phyloP scores from a whole-genome alignment of 2,113 vertebrate genomes.

The Lethenteron camtschaticum region DNA sequence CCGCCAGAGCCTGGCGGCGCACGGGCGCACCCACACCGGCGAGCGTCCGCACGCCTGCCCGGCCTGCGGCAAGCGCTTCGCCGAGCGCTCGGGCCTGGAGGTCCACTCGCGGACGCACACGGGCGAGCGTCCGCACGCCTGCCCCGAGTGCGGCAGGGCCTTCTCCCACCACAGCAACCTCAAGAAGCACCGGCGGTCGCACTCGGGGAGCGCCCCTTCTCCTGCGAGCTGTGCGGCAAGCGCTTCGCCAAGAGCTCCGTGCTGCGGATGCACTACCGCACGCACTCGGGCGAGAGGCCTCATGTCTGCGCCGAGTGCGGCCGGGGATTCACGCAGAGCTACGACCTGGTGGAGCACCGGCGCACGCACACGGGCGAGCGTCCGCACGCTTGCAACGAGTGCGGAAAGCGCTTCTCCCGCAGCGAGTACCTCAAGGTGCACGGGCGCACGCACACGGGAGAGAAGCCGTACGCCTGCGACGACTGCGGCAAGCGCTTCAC shows the following conservation, averaged over 20 bases:
- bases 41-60: neutral
- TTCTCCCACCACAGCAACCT: slow-evolving; percentile 17
- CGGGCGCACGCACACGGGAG: slow-evolving; percentile 16
- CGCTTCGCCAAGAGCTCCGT: neutral
- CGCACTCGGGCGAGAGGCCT: slow-evolving; percentile 4
- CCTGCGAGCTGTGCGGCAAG: slow-evolving; percentile 7
- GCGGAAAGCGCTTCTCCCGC: slow-evolving; percentile 15
- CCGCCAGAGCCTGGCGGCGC: neutral
- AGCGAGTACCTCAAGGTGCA: slow-evolving; percentile 15
- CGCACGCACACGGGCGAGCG: slow-evolving; percentile 17
- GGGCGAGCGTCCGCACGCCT: slow-evolving; percentile 16
- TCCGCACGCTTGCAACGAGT: slow-evolving; percentile 15
- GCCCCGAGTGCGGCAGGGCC: slow-evolving; percentile 15
- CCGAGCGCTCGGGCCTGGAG: neutral
- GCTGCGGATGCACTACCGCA: slow-evolving; percentile 5
- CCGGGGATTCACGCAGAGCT: slow-evolving; percentile 10
- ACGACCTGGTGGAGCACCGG: slow-evolving; percentile 15
- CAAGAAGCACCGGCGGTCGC: slow-evolving; percentile 14
- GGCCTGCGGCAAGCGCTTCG: neutral
- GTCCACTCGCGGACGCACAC: slow-evolving; percentile 12
- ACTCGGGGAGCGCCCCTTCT: slow-evolving; percentile 20
- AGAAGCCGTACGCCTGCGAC: slow-evolving; percentile 17
- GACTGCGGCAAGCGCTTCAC: slow-evolving; percentile 8
- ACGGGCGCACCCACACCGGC: slow-evolving; percentile 5
- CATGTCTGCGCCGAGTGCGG: slow-evolving; percentile 2